Evolutionary conservation across 2,888 invertebrate genomes (phyloP), one percentile per base, ranked within the genome.

Genomic region (Oxytorus armatus): DNA sequence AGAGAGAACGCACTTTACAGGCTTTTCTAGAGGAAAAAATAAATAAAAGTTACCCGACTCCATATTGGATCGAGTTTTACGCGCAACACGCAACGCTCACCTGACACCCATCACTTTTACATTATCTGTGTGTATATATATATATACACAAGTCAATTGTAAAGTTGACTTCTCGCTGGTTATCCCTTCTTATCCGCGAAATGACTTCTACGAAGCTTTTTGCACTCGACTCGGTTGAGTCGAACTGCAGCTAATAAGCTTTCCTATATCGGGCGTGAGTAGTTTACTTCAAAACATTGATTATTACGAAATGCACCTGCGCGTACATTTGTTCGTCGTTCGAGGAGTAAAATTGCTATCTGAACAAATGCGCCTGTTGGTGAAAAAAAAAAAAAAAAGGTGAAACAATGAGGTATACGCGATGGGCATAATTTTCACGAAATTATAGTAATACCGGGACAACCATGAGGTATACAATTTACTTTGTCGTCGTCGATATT

Each of bases 131-230:
- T 36, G 25, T 18, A 42, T 42, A 11, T 53, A 25, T 73, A 51
- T 63, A 16, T 42, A 18, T 18, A 29, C 55, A 18, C 18, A 55
- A 39, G 61, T 51, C 73, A 33, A 73, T 53, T 53, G 74, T 18
- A 36, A 65, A 66, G 36, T 74, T 8, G 36, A 66, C 47, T 36
- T 57, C 36, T 25, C 25, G 57, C 57, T n/a, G 57, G 55, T 63
- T 23, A 33, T 61, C 49, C 25, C 47, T 57, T 75, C 29, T 69
- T 74, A 49, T 65, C 69, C 23, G n/a, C 39, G 21, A 69, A 69
- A 74, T 70, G 49, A 23, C 65, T 79, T 79, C 79, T 14, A 29
- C 61, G 74, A 79, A 79, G 57, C 69, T 65, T 70, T 74, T 55
- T 8, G n/a, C 44, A 79, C 44, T 36, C 18, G 51, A 49, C 51